A percentile compares a stretch with the other conserved stretches of the same genome.
These are phyloP conservation scores for Limenitis camilla DNA, from an alignment of 2,888 invertebrate species.

Conservation along the genomic window DNA sequence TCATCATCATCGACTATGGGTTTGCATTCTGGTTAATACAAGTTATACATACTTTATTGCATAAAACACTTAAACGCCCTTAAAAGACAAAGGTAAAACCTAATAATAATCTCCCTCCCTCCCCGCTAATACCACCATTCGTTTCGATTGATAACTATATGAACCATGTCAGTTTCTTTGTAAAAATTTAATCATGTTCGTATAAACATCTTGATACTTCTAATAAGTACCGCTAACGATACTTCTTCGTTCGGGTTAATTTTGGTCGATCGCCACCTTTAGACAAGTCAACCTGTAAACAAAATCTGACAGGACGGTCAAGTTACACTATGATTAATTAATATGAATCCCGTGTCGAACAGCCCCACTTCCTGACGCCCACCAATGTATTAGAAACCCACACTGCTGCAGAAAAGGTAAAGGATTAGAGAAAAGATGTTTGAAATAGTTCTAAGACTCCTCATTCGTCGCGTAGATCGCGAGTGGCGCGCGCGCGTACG, in stretches of 20 bases:
- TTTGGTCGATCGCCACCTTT: not conserved
- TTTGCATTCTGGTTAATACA: no score
- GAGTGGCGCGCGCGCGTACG: conserved; percentile 56
- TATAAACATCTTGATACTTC: no score
- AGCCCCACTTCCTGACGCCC: conserved; percentile 43
- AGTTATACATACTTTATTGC: no score
- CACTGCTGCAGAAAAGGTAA: conserved; percentile 56
- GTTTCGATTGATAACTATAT: no score
- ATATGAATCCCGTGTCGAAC: conserved; percentile 35
- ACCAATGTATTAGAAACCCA: conserved; percentile 46
- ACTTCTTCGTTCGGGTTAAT: not conserved
- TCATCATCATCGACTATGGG: no score
- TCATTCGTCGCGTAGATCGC: conserved; percentile 66
- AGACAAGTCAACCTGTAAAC: conserved; percentile 16
- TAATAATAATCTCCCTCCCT: no score
- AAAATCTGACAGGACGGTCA: conserved; percentile 16
- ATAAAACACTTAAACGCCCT: no score
- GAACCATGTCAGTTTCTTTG: no score
- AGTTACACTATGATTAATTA: conserved; percentile 30
- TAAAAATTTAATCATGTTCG: no score
- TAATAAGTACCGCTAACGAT: no score
- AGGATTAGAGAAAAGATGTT: conserved; percentile 70
- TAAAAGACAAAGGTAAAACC: no score
- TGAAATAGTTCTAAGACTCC: conserved; percentile 68
- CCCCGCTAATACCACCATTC: no score